A percentile compares a stretch with the other conserved stretches of the same genome.
Conservation (phyloP, 2,888 invertebrate genomes). For the Deilephila elpenor region DNA sequence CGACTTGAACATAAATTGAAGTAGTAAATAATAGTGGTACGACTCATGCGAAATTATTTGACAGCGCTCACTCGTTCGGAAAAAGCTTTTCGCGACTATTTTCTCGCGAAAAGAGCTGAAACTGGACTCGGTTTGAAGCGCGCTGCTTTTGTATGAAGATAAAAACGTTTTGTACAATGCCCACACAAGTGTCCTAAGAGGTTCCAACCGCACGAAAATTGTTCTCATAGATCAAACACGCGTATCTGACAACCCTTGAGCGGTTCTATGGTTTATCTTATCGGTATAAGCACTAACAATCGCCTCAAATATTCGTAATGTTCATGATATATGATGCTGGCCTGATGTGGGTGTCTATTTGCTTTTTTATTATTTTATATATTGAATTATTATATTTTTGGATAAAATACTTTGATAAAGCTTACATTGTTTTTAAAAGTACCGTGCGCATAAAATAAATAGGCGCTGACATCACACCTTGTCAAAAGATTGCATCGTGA, state of each 20-base stretch:
- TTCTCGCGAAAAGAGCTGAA: constrained; percentile 10
- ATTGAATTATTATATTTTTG: not conserved
- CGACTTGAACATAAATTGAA: not conserved
- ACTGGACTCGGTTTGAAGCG: constrained; percentile 10
- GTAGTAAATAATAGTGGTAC: not conserved
- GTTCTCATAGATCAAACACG: constrained; percentile 11
- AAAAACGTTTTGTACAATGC: constrained; percentile 17
- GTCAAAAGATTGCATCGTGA: no score
- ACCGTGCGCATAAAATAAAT: not conserved
- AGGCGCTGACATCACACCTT: no score
- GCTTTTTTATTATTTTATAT: not conserved
- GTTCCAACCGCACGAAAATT: constrained; percentile 1
- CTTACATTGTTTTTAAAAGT: not conserved
- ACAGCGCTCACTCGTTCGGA: constrained; percentile 4
- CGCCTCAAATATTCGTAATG: not conserved
- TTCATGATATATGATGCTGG: not conserved
- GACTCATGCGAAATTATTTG: constrained; percentile 2
- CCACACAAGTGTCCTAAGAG: constrained; percentile 15
- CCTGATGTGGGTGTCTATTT: not conserved
- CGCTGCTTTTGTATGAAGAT: constrained; percentile 16
- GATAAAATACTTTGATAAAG: not conserved
- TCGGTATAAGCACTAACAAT: not conserved
- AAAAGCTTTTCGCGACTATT: constrained; percentile 23
- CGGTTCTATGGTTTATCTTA: constrained; percentile 1
- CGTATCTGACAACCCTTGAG: not conserved